Evolutionary conservation across 2,888 invertebrate species (phyloP), one percentile per base, ranked within the genome.

Genomic region (Tipula unca): DNA sequence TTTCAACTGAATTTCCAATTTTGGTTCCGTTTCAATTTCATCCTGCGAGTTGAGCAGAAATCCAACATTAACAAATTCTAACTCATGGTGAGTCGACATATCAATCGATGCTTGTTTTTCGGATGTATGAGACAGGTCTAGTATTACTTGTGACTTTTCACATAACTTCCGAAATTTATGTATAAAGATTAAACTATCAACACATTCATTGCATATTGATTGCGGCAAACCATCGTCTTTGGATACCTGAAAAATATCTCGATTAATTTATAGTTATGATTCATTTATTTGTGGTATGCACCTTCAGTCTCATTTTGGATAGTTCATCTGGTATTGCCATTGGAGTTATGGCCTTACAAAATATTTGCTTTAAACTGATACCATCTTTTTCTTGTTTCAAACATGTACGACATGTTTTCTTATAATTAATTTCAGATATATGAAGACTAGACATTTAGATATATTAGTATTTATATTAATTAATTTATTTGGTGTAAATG

Each of bases 201-300:
- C 17, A 42, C 86, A 86, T 17, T 86, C 85, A 13, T 29, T 20
- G 29, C 86, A 86, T 6, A 86, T 85, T 13, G 82, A 82, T 25
- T 86, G 86, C 0, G 86, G 86, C 1, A 86, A 48, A 1, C 85
- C 85, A 85, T 86, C 86, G 39, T 86, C 82, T 29, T 82, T 29
- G 2, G 17, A 5, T 36, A 86, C 82, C 86, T 86, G 48, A 29
- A 82, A 69, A 42, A 83, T 13, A 29, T 32, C 32, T 32, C 32
- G 1, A 32, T 32, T 2, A 6, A 32, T 32, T 32, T 2, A 32
- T 32, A n/a, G n/a, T n/a, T 32, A 6, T 32, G 32, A 32, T 32
- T 32, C 32, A 32, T 32, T 32, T 32, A 1, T 2, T 32, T 32
- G n/a, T n/a, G n/a, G n/a, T n/a, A n/a, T 20, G 10, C 32, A 84